Conservation (phyloP, 2,888 invertebrate species). For the Cheilosia vernalis region DNA sequence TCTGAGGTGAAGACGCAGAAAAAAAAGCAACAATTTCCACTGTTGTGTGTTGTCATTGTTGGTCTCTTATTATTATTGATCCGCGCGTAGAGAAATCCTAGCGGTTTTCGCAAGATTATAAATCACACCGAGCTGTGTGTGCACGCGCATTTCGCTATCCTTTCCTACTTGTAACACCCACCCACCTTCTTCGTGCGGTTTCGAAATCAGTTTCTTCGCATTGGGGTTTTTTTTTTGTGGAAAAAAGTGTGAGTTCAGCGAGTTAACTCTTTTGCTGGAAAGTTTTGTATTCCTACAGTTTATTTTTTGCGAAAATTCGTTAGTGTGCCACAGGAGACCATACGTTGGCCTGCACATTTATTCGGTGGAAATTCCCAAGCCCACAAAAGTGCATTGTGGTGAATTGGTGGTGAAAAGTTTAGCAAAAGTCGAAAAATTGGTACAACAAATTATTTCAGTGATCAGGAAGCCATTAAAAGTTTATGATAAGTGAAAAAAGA, state of each 20-base stretch:
- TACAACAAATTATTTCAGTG: conserved; percentile 47
- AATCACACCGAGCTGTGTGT: conserved; percentile 51
- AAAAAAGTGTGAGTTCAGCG: conserved; percentile 36
- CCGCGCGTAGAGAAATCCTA: conserved; percentile 67
- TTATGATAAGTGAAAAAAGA: conserved; percentile 60
- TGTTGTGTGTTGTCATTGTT: conserved; percentile 67
- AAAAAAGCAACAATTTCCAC: conserved; percentile 56
- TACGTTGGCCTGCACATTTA: conserved; percentile 43
- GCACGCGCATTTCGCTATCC: conserved; percentile 45
- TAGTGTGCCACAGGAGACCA: conserved; percentile 36
- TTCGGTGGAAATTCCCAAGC: background rate
- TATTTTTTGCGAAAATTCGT: conserved; percentile 31
- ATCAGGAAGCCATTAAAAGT: conserved; percentile 74
- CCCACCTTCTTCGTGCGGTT: conserved; percentile 34
- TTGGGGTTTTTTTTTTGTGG: background rate
- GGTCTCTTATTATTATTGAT: conserved; percentile 67
- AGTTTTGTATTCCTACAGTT: conserved; percentile 13
- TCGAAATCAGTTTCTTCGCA: conserved; percentile 10
- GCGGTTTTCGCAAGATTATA: conserved; percentile 69
- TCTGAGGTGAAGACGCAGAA: conserved; percentile 37
- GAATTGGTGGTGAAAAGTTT: conserved; percentile 17
- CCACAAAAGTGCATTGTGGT: conserved; percentile 12
- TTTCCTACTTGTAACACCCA: conserved; percentile 40
- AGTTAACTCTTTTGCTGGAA: conserved; percentile 35
- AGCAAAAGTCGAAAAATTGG: conserved; percentile 12